Evolutionary conservation across 2,888 invertebrate species (phyloP), one percentile per base, ranked within the genome.

Genomic region (Neoascia interrupta): DNA sequence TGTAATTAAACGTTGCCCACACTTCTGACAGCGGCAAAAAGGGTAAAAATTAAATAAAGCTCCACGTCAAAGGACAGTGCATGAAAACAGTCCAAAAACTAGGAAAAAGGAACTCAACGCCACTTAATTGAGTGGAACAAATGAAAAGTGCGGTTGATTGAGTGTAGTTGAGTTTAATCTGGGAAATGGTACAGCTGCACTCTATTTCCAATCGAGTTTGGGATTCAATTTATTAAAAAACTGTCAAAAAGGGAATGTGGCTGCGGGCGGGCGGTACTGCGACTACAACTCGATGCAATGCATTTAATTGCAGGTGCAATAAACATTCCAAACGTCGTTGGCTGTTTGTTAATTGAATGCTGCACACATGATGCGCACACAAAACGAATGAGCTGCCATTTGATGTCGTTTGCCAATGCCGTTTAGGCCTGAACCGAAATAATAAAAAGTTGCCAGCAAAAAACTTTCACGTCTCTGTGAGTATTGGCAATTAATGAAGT

Each of bases 221-320:
- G 18, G 13, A 15, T 8, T 37, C 28, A 72, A 64, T 64, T 72
- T 54, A 60, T 53, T 49, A 63, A 51, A 75, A 51, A 75, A 53
- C 36, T 43, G 74, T 69, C 74, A 56, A 36, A 41, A n/a, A n/a
- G 28, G 36, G 13, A 0, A 53, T 11, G n/a, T n/a, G n/a, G n/a
- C n/a, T n/a, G 28, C 16, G 23, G 11, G 43, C n/a, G 18, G 23
- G 13, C 15, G 53, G 23, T 45, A 5, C 39, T 26, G 36, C 11
- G n/a, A n/a, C n/a, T n/a, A n/a, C n/a, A n/a, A n/a, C 61, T 19
- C 23, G 34, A 39, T 39, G 58, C 64, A 72, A 76, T 72, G 41
- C 64, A 54, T 76, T 76, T 76, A 72, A 76, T 66, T 76, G 76
- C 76, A 76, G 76, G 76, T 76, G 76, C 76, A 76, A 72, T 66